phyloP scores from a whole-genome alignment of 2,113 vertebrate genomes.

The Xiphophorus maculatus region DNA sequence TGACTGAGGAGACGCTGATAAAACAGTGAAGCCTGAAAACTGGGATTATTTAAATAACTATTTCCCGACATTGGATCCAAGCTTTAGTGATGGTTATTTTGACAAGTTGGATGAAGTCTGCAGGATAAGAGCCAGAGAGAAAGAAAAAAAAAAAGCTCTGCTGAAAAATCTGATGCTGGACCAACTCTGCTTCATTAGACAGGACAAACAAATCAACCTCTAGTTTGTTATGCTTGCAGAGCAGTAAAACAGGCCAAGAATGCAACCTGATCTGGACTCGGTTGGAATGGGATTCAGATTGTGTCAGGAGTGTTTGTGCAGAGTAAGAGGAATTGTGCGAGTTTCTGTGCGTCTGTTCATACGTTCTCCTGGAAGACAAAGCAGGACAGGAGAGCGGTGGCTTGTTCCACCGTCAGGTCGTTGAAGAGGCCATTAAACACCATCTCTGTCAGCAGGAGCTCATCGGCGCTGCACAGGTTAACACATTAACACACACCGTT shows the following conservation, averaged over 20 bases:
- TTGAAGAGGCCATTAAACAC: slow-evolving; percentile 98
- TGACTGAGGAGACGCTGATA: not conserved
- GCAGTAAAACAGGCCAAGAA: slow-evolving; percentile 7
- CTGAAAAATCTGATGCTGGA: slow-evolving; percentile 18
- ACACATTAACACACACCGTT: not conserved
- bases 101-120: not conserved
- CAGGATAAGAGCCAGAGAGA: slow-evolving; percentile 21
- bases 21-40: not conserved
- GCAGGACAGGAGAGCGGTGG: slow-evolving; percentile 93
- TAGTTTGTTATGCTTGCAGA: slow-evolving; percentile 38
- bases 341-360: slow-evolving; percentile 14
- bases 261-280: not conserved
- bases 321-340: not conserved
- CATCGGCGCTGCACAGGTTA: slow-evolving; percentile 86
- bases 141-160: slow-evolving; percentile 13
- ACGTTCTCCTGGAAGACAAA: slow-evolving; percentile 99
- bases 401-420: slow-evolving; percentile 92
- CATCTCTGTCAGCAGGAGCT: slow-evolving; percentile 97
- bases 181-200: slow-evolving; percentile 28
- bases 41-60: not conserved
- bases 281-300: slow-evolving; percentile 14
- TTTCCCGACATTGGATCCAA: not conserved
- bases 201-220: slow-evolving; percentile 35
- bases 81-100: not conserved
- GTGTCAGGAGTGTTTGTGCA: not conserved